These are phyloP conservation scores for Heliconius aoede DNA, from an alignment of 2,888 invertebrate species.

Conservation along the genomic window DNA sequence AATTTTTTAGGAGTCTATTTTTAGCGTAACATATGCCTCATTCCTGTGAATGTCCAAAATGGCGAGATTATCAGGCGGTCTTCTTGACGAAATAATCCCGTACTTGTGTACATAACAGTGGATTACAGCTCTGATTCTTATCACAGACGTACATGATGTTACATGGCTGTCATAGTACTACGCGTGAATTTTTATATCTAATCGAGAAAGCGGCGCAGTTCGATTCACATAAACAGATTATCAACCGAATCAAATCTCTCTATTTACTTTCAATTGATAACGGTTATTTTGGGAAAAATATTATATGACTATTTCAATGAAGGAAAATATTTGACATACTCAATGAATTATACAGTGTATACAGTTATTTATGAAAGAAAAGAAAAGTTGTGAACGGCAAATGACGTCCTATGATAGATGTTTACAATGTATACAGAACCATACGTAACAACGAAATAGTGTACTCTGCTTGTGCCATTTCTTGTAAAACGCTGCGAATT, in stretches of 20 bases:
- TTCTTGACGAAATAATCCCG: slow-evolving; percentile 35
- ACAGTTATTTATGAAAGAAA: too few relatives aligned
- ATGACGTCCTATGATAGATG: too few relatives aligned
- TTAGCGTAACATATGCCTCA: neutral
- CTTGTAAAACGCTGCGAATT: too few relatives aligned
- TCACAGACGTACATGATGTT: neutral
- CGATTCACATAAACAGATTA: slow-evolving; percentile 21
- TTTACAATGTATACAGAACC: too few relatives aligned
- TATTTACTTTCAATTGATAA: slow-evolving; percentile 31
- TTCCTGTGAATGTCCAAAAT: neutral
- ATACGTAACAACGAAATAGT: too few relatives aligned
- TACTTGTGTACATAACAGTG: slow-evolving; percentile 10
- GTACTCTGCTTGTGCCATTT: too few relatives aligned
- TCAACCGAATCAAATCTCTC: slow-evolving; percentile 32
- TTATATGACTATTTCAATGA: slow-evolving; percentile 7
- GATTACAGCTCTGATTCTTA: slow-evolving; percentile 23
- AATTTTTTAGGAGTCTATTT: neutral
- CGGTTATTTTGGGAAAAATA: neutral
- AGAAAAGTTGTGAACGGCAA: too few relatives aligned
- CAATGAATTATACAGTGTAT: too few relatives aligned
- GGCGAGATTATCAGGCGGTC: slow-evolving; percentile 29
- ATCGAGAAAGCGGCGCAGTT: slow-evolving; percentile 42
- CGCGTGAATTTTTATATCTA: slow-evolving; percentile 47
- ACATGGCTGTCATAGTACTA: slow-evolving; percentile 34
- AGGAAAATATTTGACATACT: slow-evolving; percentile 1